Conservation (phyloP, 2,797 vertebrate species). For the Propithecus perrieri region DNA sequence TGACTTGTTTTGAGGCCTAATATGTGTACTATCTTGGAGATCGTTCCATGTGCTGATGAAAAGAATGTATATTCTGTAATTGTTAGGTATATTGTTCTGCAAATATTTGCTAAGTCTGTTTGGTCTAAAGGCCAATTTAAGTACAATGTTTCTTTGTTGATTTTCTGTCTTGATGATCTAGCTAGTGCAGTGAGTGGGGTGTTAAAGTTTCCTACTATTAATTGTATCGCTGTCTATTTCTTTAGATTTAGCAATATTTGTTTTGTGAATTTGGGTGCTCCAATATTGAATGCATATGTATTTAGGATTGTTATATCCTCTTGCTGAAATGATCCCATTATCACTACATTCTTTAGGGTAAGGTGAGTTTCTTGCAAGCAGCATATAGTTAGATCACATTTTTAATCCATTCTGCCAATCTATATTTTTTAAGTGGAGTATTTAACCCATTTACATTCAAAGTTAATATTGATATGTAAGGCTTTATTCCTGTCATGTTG, state of each 20-base stretch:
- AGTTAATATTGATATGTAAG: neutral
- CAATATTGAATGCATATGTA: neutral
- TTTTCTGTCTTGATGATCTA: neutral
- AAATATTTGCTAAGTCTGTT: neutral
- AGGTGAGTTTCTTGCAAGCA: neutral
- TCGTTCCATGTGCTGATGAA: neutral
- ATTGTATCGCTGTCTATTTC: no score
- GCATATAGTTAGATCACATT: neutral
- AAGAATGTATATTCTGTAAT: neutral
- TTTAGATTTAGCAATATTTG: neutral
- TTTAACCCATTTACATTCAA: neutral
- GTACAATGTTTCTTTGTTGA: neutral
- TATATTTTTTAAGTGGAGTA: neutral
- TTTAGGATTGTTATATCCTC: neutral
- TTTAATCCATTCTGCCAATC: neutral
- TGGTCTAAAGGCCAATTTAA: neutral
- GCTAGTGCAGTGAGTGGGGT: neutral
- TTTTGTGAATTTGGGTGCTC: neutral
- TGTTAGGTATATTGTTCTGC: neutral
- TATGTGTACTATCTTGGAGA: neutral
- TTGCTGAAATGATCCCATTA: neutral
- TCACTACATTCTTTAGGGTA: neutral
- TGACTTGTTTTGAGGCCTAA: neutral
- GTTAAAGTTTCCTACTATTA: neutral
- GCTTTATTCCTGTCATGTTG: neutral